Evolutionary conservation across 1,140 invertebrate genomes (phyloP).

Genomic region (Diorhabda elongata): DNA sequence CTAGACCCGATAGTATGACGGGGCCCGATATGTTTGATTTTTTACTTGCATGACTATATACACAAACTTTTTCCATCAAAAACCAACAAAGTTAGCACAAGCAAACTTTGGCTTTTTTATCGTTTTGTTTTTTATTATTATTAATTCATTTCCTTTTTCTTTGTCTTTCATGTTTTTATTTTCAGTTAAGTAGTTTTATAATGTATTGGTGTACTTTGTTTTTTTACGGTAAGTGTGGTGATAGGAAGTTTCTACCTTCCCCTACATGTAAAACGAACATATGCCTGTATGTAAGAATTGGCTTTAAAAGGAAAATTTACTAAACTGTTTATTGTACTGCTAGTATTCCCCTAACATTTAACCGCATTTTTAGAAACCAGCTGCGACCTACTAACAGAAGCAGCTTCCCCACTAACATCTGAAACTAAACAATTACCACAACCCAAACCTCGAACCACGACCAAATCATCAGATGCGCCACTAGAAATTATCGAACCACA

Average conservation of each 20-base stretch:
- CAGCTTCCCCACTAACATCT: constrained; percentile 38
- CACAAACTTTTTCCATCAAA: constrained; percentile 8
- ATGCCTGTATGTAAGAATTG: constrained; percentile 29
- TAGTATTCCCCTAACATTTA: constrained; percentile 45
- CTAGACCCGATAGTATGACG: constrained; percentile 24
- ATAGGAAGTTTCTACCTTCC: constrained; percentile 10
- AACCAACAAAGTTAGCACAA: constrained; percentile 29
- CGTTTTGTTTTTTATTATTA: constrained; percentile 23
- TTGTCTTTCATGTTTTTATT: neutral
- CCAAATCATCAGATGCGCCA: constrained; percentile 31
- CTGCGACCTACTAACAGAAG: constrained; percentile 40
- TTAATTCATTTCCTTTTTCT: constrained; percentile 15
- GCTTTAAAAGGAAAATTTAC: constrained; percentile 24
- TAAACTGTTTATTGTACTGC: constrained; percentile 36
- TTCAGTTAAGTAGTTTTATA: constrained; percentile 9
- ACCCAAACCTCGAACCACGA: constrained; percentile 42
- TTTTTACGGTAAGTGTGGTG: constrained; percentile 35
- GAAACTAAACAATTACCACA: constrained; percentile 37
- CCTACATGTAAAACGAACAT: constrained; percentile 7
- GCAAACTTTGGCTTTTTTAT: constrained; percentile 41
- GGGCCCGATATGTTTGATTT: constrained; percentile 45
- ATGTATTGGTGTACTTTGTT: constrained; percentile 24
- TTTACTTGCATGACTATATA: constrained; percentile 33
- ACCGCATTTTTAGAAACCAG: constrained; percentile 48
- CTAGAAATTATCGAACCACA: constrained; percentile 16